Percentiles rank a stretch among this genome's conserved stretches.
phyloP scores from a whole-genome alignment of 2,888 invertebrate species.

The Pristionchus arcanus region DNA sequence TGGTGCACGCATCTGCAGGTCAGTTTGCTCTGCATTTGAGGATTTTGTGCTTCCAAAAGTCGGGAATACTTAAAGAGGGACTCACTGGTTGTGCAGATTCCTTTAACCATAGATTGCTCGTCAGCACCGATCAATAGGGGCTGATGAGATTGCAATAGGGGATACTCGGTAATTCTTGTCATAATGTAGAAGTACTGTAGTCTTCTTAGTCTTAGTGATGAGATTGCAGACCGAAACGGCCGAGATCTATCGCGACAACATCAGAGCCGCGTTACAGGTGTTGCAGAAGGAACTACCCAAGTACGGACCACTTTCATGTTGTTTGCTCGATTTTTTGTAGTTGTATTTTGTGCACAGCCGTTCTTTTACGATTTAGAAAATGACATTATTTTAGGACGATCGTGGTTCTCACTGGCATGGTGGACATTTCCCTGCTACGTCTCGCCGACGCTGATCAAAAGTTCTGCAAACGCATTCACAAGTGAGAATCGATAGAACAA shows the following conservation, averaged over 20 bases:
- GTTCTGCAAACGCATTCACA: conserved; percentile 61
- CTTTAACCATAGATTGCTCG: too few relatives aligned
- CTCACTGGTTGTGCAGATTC: too few relatives aligned
- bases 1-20: conserved; percentile 66
- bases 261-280: background rate
- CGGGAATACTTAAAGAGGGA: too few relatives aligned
- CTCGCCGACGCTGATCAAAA: conserved; percentile 67
- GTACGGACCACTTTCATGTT: too few relatives aligned
- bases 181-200: too few relatives aligned
- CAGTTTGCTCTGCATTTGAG: background rate
- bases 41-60: too few relatives aligned
- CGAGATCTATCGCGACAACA: conserved; percentile 5
- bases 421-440: conserved; percentile 71
- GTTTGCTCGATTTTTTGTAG: too few relatives aligned
- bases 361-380: background rate
- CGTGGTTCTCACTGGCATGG: conserved; percentile 72
- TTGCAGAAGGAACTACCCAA: background rate
- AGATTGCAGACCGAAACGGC: background rate
- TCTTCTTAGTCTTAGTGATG: too few relatives aligned
- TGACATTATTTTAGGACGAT: conserved; percentile 61
- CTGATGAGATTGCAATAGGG: too few relatives aligned
- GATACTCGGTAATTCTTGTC: too few relatives aligned
- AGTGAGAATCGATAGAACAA: background rate
- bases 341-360: too few relatives aligned
- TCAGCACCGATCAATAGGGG: too few relatives aligned